Evolutionary conservation across 2,888 invertebrate genomes (phyloP).

Genomic region (Hemithea aestivaria): DNA sequence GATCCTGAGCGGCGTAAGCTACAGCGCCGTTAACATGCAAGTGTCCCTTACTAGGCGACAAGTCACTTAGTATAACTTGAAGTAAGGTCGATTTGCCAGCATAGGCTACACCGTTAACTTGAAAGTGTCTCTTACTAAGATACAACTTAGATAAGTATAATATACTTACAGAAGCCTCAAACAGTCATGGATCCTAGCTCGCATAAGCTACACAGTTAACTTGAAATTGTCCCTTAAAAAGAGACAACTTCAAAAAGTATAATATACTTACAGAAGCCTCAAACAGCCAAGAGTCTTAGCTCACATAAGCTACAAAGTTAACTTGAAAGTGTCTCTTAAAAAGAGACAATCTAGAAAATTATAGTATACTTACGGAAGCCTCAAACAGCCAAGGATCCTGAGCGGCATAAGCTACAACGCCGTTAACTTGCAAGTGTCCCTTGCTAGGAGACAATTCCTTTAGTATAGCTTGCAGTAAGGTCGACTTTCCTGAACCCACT

Average conservation of each 20-base stretch:
- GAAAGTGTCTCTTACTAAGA: too few species aligned
- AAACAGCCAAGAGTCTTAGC: slow-evolving; percentile 85
- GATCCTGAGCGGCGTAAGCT: slow-evolving; percentile 83
- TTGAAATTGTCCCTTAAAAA: slow-evolving; percentile 78
- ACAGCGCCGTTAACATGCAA: slow-evolving; percentile 70
- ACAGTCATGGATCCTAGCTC: slow-evolving; percentile 84
- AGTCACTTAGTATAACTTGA: slow-evolving; percentile 85
- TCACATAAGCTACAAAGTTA: too few species aligned
- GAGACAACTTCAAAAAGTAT: too few species aligned
- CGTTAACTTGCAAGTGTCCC: slow-evolving; percentile 78
- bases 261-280: slow-evolving; percentile 59
- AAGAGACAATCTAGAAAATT: too few species aligned
- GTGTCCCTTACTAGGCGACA: slow-evolving; percentile 79
- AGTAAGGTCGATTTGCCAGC: slow-evolving; percentile 88
- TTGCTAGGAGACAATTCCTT: slow-evolving; percentile 81
- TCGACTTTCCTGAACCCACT: slow-evolving; percentile 87
- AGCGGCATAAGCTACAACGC: slow-evolving; percentile 78
- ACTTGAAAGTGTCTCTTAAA: too few species aligned
- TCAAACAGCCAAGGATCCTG: slow-evolving; percentile 85
- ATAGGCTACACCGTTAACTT: too few species aligned
- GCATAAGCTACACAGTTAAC: slow-evolving; percentile 81
- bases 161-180: slow-evolving; percentile 65
- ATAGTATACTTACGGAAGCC: slow-evolving; percentile 53
- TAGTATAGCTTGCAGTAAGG: slow-evolving; percentile 85
- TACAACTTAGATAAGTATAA: too few species aligned